Evolutionary conservation across 2,888 invertebrate genomes (phyloP), one percentile per base, ranked within the genome.

Genomic region (Druceiella hillmani): DNA sequence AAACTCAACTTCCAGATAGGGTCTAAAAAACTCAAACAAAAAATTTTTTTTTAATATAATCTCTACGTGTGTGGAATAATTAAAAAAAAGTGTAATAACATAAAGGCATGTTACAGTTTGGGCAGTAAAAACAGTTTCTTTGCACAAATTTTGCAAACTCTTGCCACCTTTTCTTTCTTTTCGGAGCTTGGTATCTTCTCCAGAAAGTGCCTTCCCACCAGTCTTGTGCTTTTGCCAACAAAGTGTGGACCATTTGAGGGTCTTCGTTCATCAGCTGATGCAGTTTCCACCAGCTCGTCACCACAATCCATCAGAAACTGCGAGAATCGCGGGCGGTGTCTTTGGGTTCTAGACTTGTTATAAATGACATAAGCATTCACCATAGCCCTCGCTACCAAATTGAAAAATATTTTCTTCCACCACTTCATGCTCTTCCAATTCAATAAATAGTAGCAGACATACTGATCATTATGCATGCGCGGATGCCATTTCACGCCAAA

Each of bases 381-480:
- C 38, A 47, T 34, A 10, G 45, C 31, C 14, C 42, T 40, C 17
- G 47, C 47, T 13, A 45, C 44, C 20, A 47, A 34, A 34, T 45
- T 22, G 39, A 47, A 47, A 37, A 47, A 47, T 45, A 44, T 44
- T 33, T 45, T 46, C 26, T 47, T 48, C 43, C 45, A 48, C 44
- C 45, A 45, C 24, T 45, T 43, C 45, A 46, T 44, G 7, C 24
- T 34, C 20, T 43, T 44, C 15, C 40, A 28, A 10, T 44, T 24
- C 36, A 46, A 36, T 11, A 40, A 25, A 37, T 43, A 43, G 26
- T 42, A 40, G 12, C 42, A 38, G 11, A 42, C 38, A 26, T 40
- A 45, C 36, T 45, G 42, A 27, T 45, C 40, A 22, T 45, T 40
- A n/a, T n/a, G n/a, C n/a, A n/a, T n/a, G n/a, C n/a, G n/a, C n/a